Base-by-base conservation (phyloP, 1,140 invertebrate species). In the Sweltsa coloradensis region DNA sequence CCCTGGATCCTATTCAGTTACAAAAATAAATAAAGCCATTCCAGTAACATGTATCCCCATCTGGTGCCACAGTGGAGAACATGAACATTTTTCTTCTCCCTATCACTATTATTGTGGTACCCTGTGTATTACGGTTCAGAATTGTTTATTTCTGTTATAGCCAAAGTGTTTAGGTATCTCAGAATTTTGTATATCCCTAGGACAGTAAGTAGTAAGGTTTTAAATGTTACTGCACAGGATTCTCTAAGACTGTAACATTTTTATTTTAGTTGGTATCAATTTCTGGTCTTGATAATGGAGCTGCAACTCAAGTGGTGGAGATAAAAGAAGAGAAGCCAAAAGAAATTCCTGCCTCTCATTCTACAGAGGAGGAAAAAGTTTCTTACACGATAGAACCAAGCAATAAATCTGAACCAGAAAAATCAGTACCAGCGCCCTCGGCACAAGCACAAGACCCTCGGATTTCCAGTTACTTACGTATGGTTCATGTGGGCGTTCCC, bases 401-500 rank as follows among this genome's bases (percentile, higher is more conserved):
- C 54, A 51, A 53, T 60, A 34, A 51, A 62, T 13, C 50, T 34
- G 53, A 13, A 40, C 40, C 45, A 18, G 22, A 48, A 48, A 44
- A 39, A 31, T 46, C 29, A 14, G 45, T 18, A 41, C 6, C 27
- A 22, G 22, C 5, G 26, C 45, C 19, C 22, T 45, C 34, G 27
- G 46, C 29, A 34, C 45, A 68, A 34, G 67, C 61, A 34, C 62
- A 73, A 52, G 77, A 85, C 64, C 79, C 81, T 18, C 68, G 74
- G 53, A 89, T 83, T 67, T 70, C 72, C 31, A 83, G 78, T 65
- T 94, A 78, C 65, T 83, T 90, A 29, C 91, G 87, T 74, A 90
- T 94, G 89, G 53, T 92, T 3, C 79, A 85, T 54, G 72, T 92
- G 56, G 89, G 90, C 27, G 88, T 92, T 5, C 85, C 83, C 18